These are phyloP conservation scores for Psix sp. DNA, from an alignment of 1,140 invertebrate genomes.

Conservation along the genomic window DNA sequence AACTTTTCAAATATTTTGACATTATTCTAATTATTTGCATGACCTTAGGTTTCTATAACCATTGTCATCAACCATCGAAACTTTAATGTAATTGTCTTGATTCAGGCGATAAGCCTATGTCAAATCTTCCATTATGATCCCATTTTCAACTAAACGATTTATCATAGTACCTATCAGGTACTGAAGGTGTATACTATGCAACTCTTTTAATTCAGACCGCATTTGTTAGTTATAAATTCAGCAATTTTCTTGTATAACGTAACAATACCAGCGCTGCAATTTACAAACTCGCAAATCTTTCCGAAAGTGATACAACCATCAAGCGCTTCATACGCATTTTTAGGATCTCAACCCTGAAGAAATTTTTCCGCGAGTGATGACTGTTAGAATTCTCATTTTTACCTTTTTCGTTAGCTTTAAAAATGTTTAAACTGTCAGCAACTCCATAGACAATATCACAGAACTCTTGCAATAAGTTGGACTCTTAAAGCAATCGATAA, in stretches of 20 bases:
- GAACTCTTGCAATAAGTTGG: conserved; percentile 9
- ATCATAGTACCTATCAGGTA: too few relatives aligned
- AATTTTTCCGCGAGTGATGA: conserved; percentile 13
- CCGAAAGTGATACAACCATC: conserved; percentile 22
- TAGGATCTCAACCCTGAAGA: conserved; percentile 6
- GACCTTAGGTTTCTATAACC: too few relatives aligned
- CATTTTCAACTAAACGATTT: too few relatives aligned
- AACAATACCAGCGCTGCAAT: conserved; percentile 1
- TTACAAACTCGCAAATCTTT: conserved; percentile 10
- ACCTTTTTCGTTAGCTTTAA: conserved; percentile 2
- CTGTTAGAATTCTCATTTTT: conserved; percentile 17
- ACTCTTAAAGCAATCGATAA: conserved; percentile 7
- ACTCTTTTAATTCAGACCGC: neutral
- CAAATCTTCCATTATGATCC: too few relatives aligned
- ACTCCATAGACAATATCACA: conserved; percentile 8
- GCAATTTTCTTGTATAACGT: neutral
- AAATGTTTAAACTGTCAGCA: conserved; percentile 16
- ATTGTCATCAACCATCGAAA: too few relatives aligned
- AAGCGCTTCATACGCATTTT: conserved; percentile 19
- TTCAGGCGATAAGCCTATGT: too few relatives aligned
- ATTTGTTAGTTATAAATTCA: conserved; percentile 16
- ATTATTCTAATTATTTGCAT: too few relatives aligned
- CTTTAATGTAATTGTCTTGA: too few relatives aligned
- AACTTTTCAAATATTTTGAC: too few relatives aligned
- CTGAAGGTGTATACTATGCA: too few relatives aligned